Evolutionary conservation across 2,888 invertebrate genomes (phyloP).

Genomic region (Drosophila nr. medialis): DNA sequence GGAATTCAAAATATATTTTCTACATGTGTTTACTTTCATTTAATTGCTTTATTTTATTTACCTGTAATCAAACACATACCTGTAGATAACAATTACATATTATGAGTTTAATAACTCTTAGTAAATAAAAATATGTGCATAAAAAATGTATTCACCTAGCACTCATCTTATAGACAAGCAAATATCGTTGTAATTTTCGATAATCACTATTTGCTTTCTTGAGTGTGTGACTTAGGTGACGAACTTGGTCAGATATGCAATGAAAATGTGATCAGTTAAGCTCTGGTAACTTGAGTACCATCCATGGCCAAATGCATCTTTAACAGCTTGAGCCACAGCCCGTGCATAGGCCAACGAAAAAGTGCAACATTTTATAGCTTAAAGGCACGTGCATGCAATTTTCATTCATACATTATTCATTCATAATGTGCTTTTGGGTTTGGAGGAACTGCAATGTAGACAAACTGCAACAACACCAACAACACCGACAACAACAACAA

Average conservation of each 20-base stretch:
- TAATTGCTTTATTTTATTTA: neutral
- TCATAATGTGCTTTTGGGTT: slow-evolving; percentile 75
- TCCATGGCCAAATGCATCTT: slow-evolving; percentile 43
- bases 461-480: slow-evolving; percentile 36
- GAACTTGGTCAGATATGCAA: slow-evolving; percentile 45
- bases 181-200: neutral
- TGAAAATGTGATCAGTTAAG: slow-evolving; percentile 51
- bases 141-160: neutral
- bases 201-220: neutral
- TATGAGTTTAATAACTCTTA: neutral
- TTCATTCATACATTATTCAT: slow-evolving; percentile 83
- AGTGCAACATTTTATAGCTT: slow-evolving; percentile 78
- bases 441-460: slow-evolving; percentile 44
- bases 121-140: neutral
- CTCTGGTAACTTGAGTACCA: slow-evolving; percentile 53
- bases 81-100: neutral
- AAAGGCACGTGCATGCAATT: slow-evolving; percentile 83
- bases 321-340: slow-evolving; percentile 24
- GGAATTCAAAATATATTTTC: neutral
- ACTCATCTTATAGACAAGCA: slow-evolving; percentile 2
- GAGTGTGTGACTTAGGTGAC: slow-evolving; percentile 49
- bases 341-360: slow-evolving; percentile 27
- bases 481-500: slow-evolving; percentile 17
- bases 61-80: too few species aligned
- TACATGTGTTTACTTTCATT: too few species aligned